These are phyloP conservation scores for Pollenia griseotomentosa DNA, from an alignment of 2,888 invertebrate species.

Conservation along the genomic window DNA sequence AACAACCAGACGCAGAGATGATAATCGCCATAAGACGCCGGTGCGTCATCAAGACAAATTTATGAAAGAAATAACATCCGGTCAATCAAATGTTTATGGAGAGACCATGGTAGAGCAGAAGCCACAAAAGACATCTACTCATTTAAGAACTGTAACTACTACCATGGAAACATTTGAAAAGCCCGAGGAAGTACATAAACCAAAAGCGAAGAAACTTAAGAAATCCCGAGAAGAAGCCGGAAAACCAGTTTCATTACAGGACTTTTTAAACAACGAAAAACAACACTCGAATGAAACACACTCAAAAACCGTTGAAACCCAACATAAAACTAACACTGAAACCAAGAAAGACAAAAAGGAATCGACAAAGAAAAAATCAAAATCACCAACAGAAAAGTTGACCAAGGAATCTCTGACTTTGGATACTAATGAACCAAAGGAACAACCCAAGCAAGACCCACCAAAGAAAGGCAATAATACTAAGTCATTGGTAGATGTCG, in stretches of 20 bases:
- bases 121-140: conserved; percentile 30
- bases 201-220: conserved; percentile 62
- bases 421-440: conserved; percentile 44
- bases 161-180: conserved; percentile 63
- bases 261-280: conserved; percentile 68
- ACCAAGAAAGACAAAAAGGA: conserved; percentile 74
- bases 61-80: conserved; percentile 63
- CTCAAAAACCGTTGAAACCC: conserved; percentile 47
- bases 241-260: conserved; percentile 63
- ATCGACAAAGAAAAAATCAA: conserved; percentile 62
- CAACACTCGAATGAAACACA: conserved; percentile 71
- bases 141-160: conserved; percentile 7
- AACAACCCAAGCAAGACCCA: conserved; percentile 14
- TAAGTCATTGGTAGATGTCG: conserved; percentile 38
- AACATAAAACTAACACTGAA: conserved; percentile 54
- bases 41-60: conserved; percentile 52
- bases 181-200: conserved; percentile 59
- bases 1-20: conserved; percentile 78
- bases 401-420: background rate
- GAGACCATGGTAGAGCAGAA: conserved; percentile 72
- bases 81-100: conserved; percentile 67
- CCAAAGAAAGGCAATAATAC: background rate
- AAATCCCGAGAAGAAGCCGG: conserved; percentile 74
- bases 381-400: conserved; percentile 1
- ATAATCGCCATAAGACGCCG: conserved; percentile 58